Evolutionary conservation across 2,113 vertebrate genomes (phyloP), one percentile per base, ranked within the genome.

Genomic region (Pimephales promelas): DNA sequence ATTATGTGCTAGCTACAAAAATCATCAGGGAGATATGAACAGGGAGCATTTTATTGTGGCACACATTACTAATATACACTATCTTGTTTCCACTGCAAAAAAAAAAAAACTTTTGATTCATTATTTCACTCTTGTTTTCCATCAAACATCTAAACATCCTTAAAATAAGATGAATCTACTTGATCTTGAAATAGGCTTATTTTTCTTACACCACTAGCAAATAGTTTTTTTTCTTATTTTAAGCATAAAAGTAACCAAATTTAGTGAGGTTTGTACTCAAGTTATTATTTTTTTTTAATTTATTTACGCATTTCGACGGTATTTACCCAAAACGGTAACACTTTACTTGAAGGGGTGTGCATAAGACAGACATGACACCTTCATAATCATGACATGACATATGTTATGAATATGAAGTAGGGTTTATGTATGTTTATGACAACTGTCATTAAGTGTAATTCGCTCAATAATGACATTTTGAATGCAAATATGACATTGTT

Each of bases 1-100:
- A 75, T 78, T 16, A 68, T 68, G 84, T 86, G 56, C 57, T 54
- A 56, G 84, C 78, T 84, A 84, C 56, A 79, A 79, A 40, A 87
- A 86, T 75, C 61, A 66, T 73, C 79, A 73, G 79, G 47, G 72
- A 45, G 43, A 70, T 75, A 54, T 77, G 56, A 82, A 84, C 71
- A 64, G 61, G 84, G 54, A 40, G 57, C 54, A 26, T 79, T 47
- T 74, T 66, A 47, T 54, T 70, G 82, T 73, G 73, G 72, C 78
- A 81, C 84, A 20, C 18, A 49, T 83, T 54, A 83, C 36, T 74
- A 56, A 72, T 72, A 72, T 47, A 72, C 68, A 72, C 40, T 14
- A 47, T 47, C 31, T 40, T 40, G 18, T 68, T 40, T 71, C 36
- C 40, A 72, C 68, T 72, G n/a, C 68, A 45, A 45, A 72, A 24